Percentiles rank a stretch among this genome's conserved stretches.
Conservation (phyloP, 2,113 vertebrate species). For the Nyctereutes procyonoides region DNA sequence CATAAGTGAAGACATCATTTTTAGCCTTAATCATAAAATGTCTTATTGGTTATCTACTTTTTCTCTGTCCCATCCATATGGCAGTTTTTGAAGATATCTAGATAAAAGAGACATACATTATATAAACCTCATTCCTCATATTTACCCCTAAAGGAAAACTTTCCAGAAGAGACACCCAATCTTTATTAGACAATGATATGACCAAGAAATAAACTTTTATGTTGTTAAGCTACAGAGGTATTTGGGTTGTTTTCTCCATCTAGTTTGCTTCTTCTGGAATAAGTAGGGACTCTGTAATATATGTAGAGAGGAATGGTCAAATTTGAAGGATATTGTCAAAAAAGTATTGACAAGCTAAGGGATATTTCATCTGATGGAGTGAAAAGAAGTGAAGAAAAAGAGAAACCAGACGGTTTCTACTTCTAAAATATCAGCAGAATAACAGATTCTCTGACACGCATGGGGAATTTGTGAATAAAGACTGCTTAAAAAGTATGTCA, state of each 20-base stretch:
- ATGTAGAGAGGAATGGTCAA: background rate
- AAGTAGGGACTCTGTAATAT: background rate
- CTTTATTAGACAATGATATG: background rate
- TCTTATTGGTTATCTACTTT: background rate
- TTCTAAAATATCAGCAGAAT: background rate
- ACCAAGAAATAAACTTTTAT: background rate
- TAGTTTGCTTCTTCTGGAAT: background rate
- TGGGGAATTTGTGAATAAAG: background rate
- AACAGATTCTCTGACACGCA: background rate
- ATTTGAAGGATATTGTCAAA: background rate
- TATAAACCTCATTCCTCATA: background rate
- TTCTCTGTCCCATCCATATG: background rate
- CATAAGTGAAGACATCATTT: background rate
- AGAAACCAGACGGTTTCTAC: background rate
- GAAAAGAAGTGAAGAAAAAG: background rate
- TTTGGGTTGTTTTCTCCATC: background rate
- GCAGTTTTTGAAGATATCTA: background rate
- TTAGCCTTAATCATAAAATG: background rate
- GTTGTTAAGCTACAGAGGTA: background rate
- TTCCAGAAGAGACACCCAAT: background rate
- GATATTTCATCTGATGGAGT: background rate
- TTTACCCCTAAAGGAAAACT: background rate
- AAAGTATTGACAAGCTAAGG: background rate
- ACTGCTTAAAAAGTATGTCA: background rate
- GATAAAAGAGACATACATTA: background rate